Base-by-base conservation (phyloP, 1,140 invertebrate genomes). In the Calephelis virginiensis region DNA sequence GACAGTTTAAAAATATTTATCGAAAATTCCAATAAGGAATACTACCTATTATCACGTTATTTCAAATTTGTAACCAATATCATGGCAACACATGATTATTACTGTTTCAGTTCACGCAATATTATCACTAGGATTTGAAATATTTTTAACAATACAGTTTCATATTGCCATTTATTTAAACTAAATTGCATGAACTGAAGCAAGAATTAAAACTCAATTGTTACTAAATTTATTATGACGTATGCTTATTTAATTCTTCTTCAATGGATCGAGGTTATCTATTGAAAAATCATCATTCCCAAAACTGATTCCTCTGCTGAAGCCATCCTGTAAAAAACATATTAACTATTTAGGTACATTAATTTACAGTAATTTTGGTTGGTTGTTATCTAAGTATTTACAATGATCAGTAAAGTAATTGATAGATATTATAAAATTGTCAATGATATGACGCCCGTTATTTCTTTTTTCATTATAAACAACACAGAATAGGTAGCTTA, bases 281-380 rank as follows among this genome's bases (percentile, higher is more conserved):
- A 97, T 87, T 68, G 95, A 95, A 89, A 96, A 96, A 89, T 96
- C 96, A 78, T 96, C 96, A 75, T 95, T 95, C 74, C 95, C 95
- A 88, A 96, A 95, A 8, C 94, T 94, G 68, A 97, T 92, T 73
- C 96, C 96, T 91, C 95, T 93, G 89, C 95, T 96, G 85, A 97
- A 97, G 64, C 96, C 96, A 91, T 95, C 95, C 95, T 96, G 91
- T 53, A 92, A 93, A 81, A 75, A 80, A 78, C 72, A 78, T 43
- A 43, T 43, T 3, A 43, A 1, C 1, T 8, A 43, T 9, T 43
- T 43, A 1, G 1, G 1, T 43, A 43, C 6, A 7, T 43, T 43
- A 8, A 6, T 43, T 9, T 1, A 43, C 40, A 43, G 28, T 5
- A 43, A 43, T 43, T 43, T 43, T 43, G 8, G 40, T 43, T 40